Evolutionary conservation across 2,888 invertebrate genomes (phyloP), one percentile per base, ranked within the genome.

Genomic region (Diadegma fenestrale): DNA sequence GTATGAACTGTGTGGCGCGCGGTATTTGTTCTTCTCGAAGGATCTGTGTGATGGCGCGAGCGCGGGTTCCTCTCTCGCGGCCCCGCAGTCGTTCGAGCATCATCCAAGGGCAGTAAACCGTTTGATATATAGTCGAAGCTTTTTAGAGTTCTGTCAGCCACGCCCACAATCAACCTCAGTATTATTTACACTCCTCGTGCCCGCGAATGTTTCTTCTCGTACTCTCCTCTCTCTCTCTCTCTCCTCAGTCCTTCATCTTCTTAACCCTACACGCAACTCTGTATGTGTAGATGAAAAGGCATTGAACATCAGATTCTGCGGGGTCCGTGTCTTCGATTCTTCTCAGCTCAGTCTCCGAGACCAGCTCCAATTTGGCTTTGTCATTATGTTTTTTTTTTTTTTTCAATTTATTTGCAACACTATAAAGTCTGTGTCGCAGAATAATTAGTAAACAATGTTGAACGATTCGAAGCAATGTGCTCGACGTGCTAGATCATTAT

Each of bases 141-240:
- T 94, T 94, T 94, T 93, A 94, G 93, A 93, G 93, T 93, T 93
- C 93, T 93, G 93, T 94, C 94, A 93, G 93, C 91, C 94, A 93
- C 94, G 94, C 94, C 94, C 92, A 94, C 94, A 94, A 94, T 94
- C 93, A 93, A 91, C 93, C 93, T 92, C 91, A 93, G 93, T 91
- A 93, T 94, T 94, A 94, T 94, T 94, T 94, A 94, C 94, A 93
- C 94, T 93, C 92, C 88, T 89, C 87, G 89, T 90, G 90, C 82
- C 80, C 80, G 72, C 85, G 80, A 73, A 58, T 58, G 87, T 90
- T 90, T 86, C 88, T 88, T 88, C 89, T 87, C 87, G 66, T 87
- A 87, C 87, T 80, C 26, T 26, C 26, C 76, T 78, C 72, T 87
- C 19, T 84, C 80, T 54, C 51, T 82, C 81, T n/a, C 66, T 61